Evolutionary conservation across 2,888 invertebrate genomes (phyloP), one percentile per base, ranked within the genome.

Genomic region (Sphaerophoria rueppellii): DNA sequence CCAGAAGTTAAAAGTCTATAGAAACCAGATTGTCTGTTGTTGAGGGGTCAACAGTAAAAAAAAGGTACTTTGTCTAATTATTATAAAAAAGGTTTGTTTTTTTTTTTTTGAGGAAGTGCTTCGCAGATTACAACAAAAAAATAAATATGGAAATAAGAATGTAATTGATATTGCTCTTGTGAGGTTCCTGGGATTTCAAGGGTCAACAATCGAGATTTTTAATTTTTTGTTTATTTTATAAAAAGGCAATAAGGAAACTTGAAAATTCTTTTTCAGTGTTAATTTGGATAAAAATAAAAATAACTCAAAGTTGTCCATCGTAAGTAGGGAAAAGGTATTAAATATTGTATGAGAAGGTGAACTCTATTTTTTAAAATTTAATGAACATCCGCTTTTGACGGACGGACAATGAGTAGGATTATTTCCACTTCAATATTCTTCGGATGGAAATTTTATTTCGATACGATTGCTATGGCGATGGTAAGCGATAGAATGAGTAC

Each of bases 71-170:
- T 50, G 11, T 37, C 50, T 58, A 63, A 82, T 82, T 69, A 82
- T 63, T 65, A n/a, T n/a, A n/a, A 37, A 54, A 58, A 72, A 71
- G 69, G 73, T 65, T 46, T 61, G 37, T 14, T 48, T 43, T 67
- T 5, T 16, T 14, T 48, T 43, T 67, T 5, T 16, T 6, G 2
- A 24, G 50, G 50, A 65, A 65, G 46, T 61, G 14, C 9, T 43
- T 35, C 11, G 34, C 14, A 35, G 16, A 37, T 50, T 6, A 0
- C 6, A 1, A 11, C 3, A 50, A 37, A 48, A 65, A 48, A 65
- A 48, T 48, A n/a, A n/a, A 6, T 16, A 2, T 5, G 48, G 35
- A 6, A 6, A 7, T 61, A 7, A 32, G 16, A 46, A 12, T 65
- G 43, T 48, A 67, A 73, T 74, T 35, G 43, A 52, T n/a, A 58